Percentiles rank a stretch among this genome's conserved stretches.
Conservation (phyloP, 2,797 vertebrate species). For the Danio tinwini region DNA sequence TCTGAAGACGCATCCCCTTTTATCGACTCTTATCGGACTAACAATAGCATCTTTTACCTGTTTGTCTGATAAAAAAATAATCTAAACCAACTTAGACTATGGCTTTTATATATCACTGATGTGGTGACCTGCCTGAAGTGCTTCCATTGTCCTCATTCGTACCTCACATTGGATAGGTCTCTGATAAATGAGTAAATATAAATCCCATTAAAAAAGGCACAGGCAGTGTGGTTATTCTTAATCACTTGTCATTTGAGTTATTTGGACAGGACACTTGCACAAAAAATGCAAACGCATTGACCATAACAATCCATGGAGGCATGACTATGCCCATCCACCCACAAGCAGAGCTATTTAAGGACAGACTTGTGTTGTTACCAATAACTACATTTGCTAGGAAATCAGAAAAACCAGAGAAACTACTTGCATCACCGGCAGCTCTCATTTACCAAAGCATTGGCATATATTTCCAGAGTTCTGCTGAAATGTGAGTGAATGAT, state of each 20-base stretch:
- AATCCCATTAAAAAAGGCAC: neutral
- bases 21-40: too few relatives aligned
- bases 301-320: neutral
- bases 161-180: too few relatives aligned
- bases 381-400: neutral
- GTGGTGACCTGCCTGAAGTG: too few relatives aligned
- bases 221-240: neutral
- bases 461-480: neutral
- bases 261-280: neutral
- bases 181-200: too few relatives aligned
- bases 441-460: neutral
- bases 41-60: too few relatives aligned
- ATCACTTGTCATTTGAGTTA: neutral
- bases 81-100: too few relatives aligned
- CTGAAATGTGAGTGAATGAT: slow-evolving; percentile 7
- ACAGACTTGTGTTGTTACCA: slow-evolving; percentile 2
- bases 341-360: neutral
- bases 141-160: too few relatives aligned
- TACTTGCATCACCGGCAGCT: neutral
- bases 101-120: too few relatives aligned
- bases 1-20: too few relatives aligned
- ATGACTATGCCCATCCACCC: neutral
- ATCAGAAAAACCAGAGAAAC: neutral
- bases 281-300: neutral
- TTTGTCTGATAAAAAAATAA: too few relatives aligned